Base-by-base conservation (phyloP, 2,888 invertebrate genomes). In the Trisateles emortualis region DNA sequence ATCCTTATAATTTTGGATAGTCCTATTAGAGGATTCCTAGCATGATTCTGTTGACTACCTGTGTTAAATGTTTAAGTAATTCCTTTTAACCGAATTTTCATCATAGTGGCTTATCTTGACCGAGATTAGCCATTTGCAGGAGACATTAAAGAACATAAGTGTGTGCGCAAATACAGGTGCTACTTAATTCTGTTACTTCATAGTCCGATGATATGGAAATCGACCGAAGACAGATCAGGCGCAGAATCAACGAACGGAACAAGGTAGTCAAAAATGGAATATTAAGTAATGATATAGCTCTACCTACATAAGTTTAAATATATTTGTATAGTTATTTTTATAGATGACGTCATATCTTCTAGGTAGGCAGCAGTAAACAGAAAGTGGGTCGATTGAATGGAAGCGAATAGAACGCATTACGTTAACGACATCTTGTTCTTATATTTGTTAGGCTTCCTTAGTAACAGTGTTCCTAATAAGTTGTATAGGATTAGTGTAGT, bases 401-500 rank as follows among this genome's bases (percentile, higher is more conserved):
- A 59, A 59, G 54, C 55, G 32, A 61, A 73, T 60, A 50, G 56
- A 47, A 44, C 49, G 55, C 39, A 64, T 68, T 56, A 59, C 42
- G 61, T 57, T 64, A 64, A 69, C 66, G 48, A 61, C 47, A 66
- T 66, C 60, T 68, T 64, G 60, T 64, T 64, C 66, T 72, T 65
- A 60, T 65, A 70, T 72, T 78, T 76, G 68, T 75, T 11, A 53
- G 86, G 84, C 79, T 85, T 86, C 84, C 24, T 69, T 73, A 74
- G 75, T 76, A 78, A 67, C 68, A 64, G 67, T 55, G 78, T 66
- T 74, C 78, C 68, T 71, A 77, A 83, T 81, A 76, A 69, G 45
- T 29, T 60, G 59, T 64, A 83, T 63, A 64, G 71, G 81, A 84
- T 82, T 83, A 84, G 52, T 35, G 33, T 30, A 60, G 60, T 57